Evolutionary conservation across 2,888 invertebrate genomes (phyloP), one percentile per base, ranked within the genome.

Genomic region (Melitaea athalia): DNA sequence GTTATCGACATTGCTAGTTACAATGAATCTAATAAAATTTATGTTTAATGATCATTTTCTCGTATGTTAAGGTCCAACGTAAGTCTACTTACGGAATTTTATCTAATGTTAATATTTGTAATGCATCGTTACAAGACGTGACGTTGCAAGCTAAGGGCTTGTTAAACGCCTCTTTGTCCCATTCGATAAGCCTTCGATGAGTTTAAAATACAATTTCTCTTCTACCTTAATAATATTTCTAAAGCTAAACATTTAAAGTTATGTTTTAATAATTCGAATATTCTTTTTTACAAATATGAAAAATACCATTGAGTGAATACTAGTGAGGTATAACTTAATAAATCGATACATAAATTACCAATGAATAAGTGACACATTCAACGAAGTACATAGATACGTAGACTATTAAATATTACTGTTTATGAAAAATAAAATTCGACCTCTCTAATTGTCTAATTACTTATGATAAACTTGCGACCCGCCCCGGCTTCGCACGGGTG

Each of bases 61-160:
- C 31, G 47, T 49, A 49, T 49, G 14, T 33, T 55, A 42, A 15
- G 42, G 38, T 57, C 57, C 15, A 57, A n/a, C 0, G 7, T 7
- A 11, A 38, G 57, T 57, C 57, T 42, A 10, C 31, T 15, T 33
- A 42, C 42, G 15, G 42, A 57, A 57, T 57, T n/a, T 42, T 55
- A 55, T 55, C 24, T 60, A 64, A 69, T 17, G 64, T 71, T 71
- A 68, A 64, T 67, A 68, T 71, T 77, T 43, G 67, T 62, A 71
- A 60, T 55, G 69, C 80, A 81, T 91, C 85, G 87, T 91, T 91
- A 91, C 76, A 52, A 73, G 80, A 81, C 88, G 89, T 92, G 91
- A 91, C 90, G 80, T n/a, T 75, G 91, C 91, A 89, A 77, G 82
- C 80, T 77, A 68, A 73, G 68, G 75, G 74, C 82, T 88, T 85